These are phyloP conservation scores for Nomada flava DNA, from an alignment of 2,888 invertebrate species.

Conservation along the genomic window DNA sequence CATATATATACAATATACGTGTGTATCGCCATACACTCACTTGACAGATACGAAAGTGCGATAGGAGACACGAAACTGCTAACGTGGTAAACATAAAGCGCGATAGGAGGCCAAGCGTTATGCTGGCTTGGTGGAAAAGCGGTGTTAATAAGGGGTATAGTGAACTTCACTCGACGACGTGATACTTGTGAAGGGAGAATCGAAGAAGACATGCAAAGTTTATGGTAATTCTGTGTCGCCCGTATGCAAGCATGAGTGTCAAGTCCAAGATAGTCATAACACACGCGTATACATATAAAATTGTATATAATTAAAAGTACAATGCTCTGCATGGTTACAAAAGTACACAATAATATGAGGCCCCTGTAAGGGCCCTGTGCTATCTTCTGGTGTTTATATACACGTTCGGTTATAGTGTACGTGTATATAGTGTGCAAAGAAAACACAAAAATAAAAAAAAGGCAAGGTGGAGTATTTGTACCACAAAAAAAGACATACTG, in stretches of 20 bases:
- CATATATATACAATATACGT: not conserved
- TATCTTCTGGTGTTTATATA: conserved; percentile 68
- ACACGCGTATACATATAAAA: conserved; percentile 20
- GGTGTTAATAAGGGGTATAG: conserved; percentile 70
- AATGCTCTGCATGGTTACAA: conserved; percentile 40
- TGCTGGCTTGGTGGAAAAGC: conserved; percentile 67
- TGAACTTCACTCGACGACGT: conserved; percentile 58
- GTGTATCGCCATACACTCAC: conserved; percentile 24
- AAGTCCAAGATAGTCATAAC: conserved; percentile 13
- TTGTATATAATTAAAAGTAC: conserved; percentile 37
- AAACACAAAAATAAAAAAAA: conserved; percentile 23
- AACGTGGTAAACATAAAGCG: conserved; percentile 60
- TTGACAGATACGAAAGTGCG: conserved; percentile 31
- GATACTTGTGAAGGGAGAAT: conserved; percentile 54
- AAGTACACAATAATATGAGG: conserved; percentile 49
- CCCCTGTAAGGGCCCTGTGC: conserved; percentile 60
- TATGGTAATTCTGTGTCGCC: conserved; percentile 72
- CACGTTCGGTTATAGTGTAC: conserved; percentile 50
- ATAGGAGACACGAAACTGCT: conserved; percentile 43
- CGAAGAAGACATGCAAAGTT: conserved; percentile 72
- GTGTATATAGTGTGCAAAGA: conserved; percentile 56
- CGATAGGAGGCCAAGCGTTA: conserved; percentile 72
- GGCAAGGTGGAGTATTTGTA: conserved; percentile 47
- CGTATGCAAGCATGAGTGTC: conserved; percentile 53
- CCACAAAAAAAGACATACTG: conserved; percentile 44